Base-by-base conservation (phyloP, 2,797 vertebrate species). In the Siniperca undulata region DNA sequence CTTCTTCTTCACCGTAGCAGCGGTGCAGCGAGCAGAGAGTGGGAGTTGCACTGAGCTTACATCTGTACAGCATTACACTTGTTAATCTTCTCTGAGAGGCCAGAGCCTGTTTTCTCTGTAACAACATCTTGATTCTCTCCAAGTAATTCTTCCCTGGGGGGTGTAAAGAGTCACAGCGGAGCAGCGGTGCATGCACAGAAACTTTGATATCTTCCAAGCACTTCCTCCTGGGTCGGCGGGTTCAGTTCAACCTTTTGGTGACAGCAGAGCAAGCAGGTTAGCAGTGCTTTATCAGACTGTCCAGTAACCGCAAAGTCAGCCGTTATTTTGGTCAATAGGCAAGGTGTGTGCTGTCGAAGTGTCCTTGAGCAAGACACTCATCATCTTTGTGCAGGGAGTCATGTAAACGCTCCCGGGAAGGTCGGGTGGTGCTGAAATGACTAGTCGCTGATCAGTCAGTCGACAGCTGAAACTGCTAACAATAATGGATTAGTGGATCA, bases 21-120 rank as follows among this genome's bases (percentile, higher is more conserved):
- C 66, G 19, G 60, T 27, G 73, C 64, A 14, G 66, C 3, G 36
- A 75, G 72, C 56, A 48, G 71, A 46, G 76, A 73, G 86, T 81
- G 74, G 78, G 80, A 80, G 75, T 82, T 53, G 40, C 4, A 56
- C 68, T 24, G n/a, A 56, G 55, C 58, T 55, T 50, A 87, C 91
- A 90, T 91, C 89, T 92, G 91, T 60, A 62, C 86, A 67, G 70
- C 75, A 83, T 90, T 89, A 90, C 84, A 80, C 79, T 78, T 73
- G 67, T 65, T 84, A 69, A 87, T 84, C 78, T 82, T 69, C 76
- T 78, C 71, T 14, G 71, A 77, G 83, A 88, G 72, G 69, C 85
- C 78, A 7, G 48, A 44, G 83, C 71, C 77, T 74, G 60, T 82
- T 88, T 77, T 85, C 72, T 83, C 80, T 81, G 66, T 56, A 83